Evolutionary conservation across 1,140 invertebrate genomes (phyloP).

Genomic region (Drosophila nannoptera): DNA sequence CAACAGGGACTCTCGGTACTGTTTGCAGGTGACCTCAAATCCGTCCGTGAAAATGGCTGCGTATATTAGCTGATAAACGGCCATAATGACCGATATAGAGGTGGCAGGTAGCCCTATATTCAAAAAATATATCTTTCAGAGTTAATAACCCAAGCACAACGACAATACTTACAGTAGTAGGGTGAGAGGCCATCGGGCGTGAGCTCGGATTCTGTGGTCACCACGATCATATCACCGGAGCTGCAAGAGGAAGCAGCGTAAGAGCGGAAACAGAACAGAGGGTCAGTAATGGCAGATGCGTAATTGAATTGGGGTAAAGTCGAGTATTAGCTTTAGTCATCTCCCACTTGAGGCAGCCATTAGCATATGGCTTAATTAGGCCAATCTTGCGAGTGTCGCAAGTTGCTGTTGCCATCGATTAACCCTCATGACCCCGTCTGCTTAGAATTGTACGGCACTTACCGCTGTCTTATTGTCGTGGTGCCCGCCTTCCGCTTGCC

Average conservation of each 20-base stretch:
- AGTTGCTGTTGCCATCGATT: constrained; percentile 43
- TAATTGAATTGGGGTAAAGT: constrained; percentile 43
- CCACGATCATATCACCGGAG: constrained; percentile 82
- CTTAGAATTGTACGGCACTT: constrained; percentile 60
- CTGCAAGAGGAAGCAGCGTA: constrained; percentile 63
- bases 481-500: constrained; percentile 80
- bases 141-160: no score
- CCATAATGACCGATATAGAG: constrained; percentile 81
- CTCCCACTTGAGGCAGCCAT: constrained; percentile 38
- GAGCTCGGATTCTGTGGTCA: constrained; percentile 80
- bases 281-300: constrained; percentile 21
- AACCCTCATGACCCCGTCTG: constrained; percentile 60
- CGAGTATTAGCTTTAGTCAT: constrained; percentile 24
- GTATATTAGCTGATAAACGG: constrained; percentile 82
- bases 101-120: constrained; percentile 78
- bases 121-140: no score
- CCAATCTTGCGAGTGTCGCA: constrained; percentile 31
- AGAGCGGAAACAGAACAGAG: constrained; percentile 8
- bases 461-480: constrained; percentile 81
- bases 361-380: constrained; percentile 64
- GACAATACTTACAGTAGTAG: constrained; percentile 81
- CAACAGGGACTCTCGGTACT: constrained; percentile 83
- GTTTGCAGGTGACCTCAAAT: constrained; percentile 84
- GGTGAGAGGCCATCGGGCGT: constrained; percentile 80
- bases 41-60: constrained; percentile 84